Percentiles rank a stretch among this genome's conserved stretches.
Conservation (phyloP, 2,797 vertebrate genomes). For the Pseudotriccus pelzelni region DNA sequence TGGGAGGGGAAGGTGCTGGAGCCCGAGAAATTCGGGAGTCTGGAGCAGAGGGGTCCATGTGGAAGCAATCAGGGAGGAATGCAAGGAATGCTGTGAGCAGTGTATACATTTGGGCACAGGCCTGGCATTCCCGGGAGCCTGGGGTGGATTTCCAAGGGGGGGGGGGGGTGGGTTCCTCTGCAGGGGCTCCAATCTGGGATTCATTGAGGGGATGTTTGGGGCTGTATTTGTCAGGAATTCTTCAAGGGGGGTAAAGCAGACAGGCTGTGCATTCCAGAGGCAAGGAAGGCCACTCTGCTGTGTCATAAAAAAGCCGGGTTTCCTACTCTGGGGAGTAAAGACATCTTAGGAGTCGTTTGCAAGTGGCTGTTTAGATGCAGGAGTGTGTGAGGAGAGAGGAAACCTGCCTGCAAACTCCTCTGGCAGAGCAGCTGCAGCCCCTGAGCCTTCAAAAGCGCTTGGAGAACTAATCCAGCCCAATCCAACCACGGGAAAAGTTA, state of each 20-base stretch:
- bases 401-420: neutral
- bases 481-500: neutral
- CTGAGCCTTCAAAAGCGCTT: neutral
- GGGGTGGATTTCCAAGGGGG: neutral
- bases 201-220: neutral
- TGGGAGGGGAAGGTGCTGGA: neutral
- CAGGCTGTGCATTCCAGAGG: slow-evolving; percentile 30
- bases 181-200: slow-evolving; percentile 12
- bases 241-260: slow-evolving; percentile 18
- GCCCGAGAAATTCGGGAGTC: neutral
- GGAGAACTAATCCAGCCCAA: neutral
- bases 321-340: neutral
- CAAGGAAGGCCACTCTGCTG: neutral
- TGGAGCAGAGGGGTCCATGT: slow-evolving; percentile 17
- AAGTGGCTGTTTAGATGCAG: neutral
- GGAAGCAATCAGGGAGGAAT: slow-evolving; percentile 66
- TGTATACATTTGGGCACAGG: slow-evolving; percentile 7
- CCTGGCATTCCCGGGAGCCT: slow-evolving; percentile 26
- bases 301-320: neutral
- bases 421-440: neutral
- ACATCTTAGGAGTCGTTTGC: neutral
- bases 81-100: slow-evolving; percentile 29
- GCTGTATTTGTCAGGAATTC: neutral
- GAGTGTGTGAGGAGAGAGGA: neutral
- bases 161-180: neutral